Conservation (phyloP, 2,888 invertebrate species). For the Eupeodes latifasciatus region DNA sequence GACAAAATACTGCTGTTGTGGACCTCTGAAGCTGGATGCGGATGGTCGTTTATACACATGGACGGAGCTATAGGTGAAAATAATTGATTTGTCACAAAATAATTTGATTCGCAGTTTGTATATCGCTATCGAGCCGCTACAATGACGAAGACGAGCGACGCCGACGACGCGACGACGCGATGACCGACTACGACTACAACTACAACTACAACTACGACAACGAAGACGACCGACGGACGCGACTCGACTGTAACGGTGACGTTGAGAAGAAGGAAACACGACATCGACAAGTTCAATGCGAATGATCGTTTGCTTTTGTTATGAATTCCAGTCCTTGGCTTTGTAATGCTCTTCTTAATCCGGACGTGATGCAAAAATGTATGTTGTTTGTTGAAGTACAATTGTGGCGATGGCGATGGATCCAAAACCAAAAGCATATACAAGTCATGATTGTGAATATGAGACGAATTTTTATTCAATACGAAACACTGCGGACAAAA, state of each 20-base stretch:
- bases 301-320: constrained; percentile 70
- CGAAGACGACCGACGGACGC: too few species aligned
- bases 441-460: constrained; percentile 63
- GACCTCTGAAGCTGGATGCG: constrained; percentile 7
- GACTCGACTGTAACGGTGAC: too few species aligned
- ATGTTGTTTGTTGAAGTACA: constrained; percentile 44
- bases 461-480: constrained; percentile 74
- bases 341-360: constrained; percentile 59
- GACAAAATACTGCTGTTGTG: constrained; percentile 16
- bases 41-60: constrained; percentile 33
- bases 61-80: constrained; percentile 74
- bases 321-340: constrained; percentile 48
- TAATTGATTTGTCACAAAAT: constrained; percentile 76
- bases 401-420: constrained; percentile 25
- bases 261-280: constrained; percentile 14
- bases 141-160: not conserved
- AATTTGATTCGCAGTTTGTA: constrained; percentile 72
- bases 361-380: constrained; percentile 61
- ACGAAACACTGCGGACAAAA: constrained; percentile 62
- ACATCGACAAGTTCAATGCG: constrained; percentile 59
- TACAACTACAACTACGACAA: too few species aligned
- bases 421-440: constrained; percentile 10
- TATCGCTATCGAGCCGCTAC: constrained; percentile 28
- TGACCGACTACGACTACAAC: not conserved
- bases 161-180: not conserved